A percentile compares a stretch with the other conserved stretches of the same genome.
Conservation (phyloP, 2,113 vertebrate genomes). For the Limanda limanda region DNA sequence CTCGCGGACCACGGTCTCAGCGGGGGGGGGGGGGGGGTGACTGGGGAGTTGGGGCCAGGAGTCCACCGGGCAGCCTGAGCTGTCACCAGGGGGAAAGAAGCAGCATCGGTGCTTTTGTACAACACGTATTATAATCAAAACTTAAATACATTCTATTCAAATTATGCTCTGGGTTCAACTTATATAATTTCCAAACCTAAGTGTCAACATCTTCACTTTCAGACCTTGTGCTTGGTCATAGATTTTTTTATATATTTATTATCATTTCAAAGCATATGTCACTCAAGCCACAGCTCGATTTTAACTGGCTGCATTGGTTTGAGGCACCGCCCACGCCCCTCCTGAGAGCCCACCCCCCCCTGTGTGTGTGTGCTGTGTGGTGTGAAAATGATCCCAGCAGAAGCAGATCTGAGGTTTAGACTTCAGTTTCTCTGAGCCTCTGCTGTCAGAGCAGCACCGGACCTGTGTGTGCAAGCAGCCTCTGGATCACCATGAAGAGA, state of each 20-base stretch:
- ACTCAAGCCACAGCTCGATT: constrained; percentile 27
- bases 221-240: not conserved
- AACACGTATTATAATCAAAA: not conserved
- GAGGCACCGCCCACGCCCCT: constrained; percentile 30
- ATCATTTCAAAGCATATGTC: constrained; percentile 23
- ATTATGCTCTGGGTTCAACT: not conserved
- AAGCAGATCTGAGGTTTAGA: constrained; percentile 46
- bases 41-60: constrained; percentile 31
- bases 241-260: not conserved
- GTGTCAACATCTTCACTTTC: not conserved
- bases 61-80: constrained; percentile 13
- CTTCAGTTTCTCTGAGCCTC: constrained; percentile 5
- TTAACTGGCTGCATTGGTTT: constrained; percentile 40
- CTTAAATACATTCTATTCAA: not conserved
- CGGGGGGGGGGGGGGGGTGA: constrained; percentile 35
- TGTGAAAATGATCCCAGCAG: constrained; percentile 55
- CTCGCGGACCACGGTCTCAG: constrained; percentile 30
- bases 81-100: constrained; percentile 13
- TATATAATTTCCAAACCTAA: not conserved
- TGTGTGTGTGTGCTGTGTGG: not conserved
- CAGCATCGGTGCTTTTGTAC: not conserved
- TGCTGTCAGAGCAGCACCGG: constrained; percentile 30
- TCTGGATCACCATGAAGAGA: constrained; percentile 85
- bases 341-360: constrained; percentile 36
- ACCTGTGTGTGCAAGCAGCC: not conserved